Conservation (phyloP, 2,888 invertebrate genomes). For the Drepanosiphum platanoidis region DNA sequence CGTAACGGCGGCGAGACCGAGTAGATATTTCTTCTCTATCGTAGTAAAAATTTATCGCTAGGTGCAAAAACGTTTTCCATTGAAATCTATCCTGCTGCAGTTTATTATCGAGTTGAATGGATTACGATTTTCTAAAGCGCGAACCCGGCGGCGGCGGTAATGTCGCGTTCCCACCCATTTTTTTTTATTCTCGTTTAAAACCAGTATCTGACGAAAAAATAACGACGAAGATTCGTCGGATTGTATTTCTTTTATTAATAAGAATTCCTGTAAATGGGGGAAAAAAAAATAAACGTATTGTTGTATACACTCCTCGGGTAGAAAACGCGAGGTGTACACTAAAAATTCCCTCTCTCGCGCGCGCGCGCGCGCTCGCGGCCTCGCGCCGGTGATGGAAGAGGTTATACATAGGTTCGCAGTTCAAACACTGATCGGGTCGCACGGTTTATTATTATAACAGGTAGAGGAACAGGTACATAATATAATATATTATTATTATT, state of each 20-base stretch:
- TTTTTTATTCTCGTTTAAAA: background rate
- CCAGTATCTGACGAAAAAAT: constrained; percentile 20
- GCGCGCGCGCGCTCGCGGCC: too few relatives aligned
- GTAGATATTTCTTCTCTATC: too few relatives aligned
- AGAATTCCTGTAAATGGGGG: constrained; percentile 52
- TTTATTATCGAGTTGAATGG: background rate
- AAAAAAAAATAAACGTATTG: constrained; percentile 51
- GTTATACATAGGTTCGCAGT: constrained; percentile 48
- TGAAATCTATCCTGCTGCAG: background rate
- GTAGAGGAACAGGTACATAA: constrained; percentile 52
- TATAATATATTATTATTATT: background rate
- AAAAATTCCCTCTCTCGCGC: background rate
- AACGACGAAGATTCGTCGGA: background rate
- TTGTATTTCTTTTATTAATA: constrained; percentile 30
- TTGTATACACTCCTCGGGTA: constrained; percentile 25
- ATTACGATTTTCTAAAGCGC: background rate
- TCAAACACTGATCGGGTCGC: constrained; percentile 46
- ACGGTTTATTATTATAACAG: constrained; percentile 57
- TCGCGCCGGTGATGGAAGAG: background rate
- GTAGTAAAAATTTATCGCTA: background rate
- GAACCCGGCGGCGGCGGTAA: too few relatives aligned
- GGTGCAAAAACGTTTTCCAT: background rate
- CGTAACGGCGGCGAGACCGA: too few relatives aligned
- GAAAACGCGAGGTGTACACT: constrained; percentile 11
- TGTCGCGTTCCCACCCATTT: background rate